These are phyloP conservation scores for Lacerta bilineata DNA, from an alignment of 2,797 vertebrate species.

Conservation along the genomic window DNA sequence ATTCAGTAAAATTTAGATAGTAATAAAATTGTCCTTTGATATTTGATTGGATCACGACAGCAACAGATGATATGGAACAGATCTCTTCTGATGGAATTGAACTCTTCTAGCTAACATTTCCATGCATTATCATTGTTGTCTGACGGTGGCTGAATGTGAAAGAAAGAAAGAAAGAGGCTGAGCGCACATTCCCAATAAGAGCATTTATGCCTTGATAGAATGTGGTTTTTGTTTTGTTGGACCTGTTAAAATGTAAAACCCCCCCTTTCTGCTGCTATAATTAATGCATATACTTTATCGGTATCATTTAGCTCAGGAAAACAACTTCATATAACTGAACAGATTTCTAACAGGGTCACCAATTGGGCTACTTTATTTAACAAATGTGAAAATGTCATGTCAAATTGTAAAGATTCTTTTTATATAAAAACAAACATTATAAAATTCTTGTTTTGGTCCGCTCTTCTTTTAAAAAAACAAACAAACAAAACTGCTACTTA, in stretches of 20 bases:
- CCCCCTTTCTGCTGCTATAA: constrained; percentile 81
- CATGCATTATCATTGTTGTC: constrained; percentile 61
- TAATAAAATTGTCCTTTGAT: constrained; percentile 43
- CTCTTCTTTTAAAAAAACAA: constrained; percentile 60
- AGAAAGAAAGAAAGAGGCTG: constrained; percentile 39
- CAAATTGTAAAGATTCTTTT: constrained; percentile 71
- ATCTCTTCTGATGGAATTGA: constrained; percentile 57
- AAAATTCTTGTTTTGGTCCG: constrained; percentile 68
- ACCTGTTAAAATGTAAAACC: constrained; percentile 74
- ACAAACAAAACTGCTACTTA: constrained; percentile 21
- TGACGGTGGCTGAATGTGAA: constrained; percentile 76
- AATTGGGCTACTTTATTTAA: constrained; percentile 74
- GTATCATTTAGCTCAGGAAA: constrained; percentile 85
- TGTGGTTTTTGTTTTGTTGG: constrained; percentile 74
- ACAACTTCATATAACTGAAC: constrained; percentile 72
- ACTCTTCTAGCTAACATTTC: constrained; percentile 61
- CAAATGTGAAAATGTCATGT: constrained; percentile 60
- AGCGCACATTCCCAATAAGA: constrained; percentile 67
- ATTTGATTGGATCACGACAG: constrained; percentile 54
- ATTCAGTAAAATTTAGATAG: constrained; percentile 1
- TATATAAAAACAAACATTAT: constrained; percentile 67
- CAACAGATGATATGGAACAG: constrained; percentile 56
- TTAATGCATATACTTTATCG: constrained; percentile 77
- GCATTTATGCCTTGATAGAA: constrained; percentile 67
- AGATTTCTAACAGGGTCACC: constrained; percentile 78